Base-by-base conservation (phyloP, 2,113 vertebrate genomes). In the Amblyornis subalaris region DNA sequence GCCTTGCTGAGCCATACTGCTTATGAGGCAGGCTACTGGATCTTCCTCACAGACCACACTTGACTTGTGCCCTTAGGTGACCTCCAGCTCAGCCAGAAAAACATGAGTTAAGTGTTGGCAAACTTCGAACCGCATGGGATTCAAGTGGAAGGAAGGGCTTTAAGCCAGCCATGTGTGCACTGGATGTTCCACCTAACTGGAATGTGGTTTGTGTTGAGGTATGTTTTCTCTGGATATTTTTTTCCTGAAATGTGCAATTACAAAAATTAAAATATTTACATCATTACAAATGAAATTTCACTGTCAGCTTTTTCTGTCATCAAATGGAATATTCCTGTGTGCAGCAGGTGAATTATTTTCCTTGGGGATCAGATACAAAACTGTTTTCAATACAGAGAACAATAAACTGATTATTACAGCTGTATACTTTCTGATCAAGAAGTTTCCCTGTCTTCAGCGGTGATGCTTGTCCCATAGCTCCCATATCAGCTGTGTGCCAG, bases 371-470 rank as follows among this genome's bases (percentile, higher is more conserved):
- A 45, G 96, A 94, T 78, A 99, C 97, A 75, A 99, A 99, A 78
- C 99, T 99, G 98, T 99, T 99, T 98, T 99, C 99, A 14, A 99
- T 98, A 89, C 99, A 99, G 16, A 99, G 98, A 62, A 99, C 98
- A 50, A 99, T 98, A 72, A 98, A 98, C 86, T 97, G 97, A 87
- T 98, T 98, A 72, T 98, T 98, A 47, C 99, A 99, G 98, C 98
- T 99, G 7, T 98, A 98, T 1, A 98, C 96, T 88, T 98, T 98
- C 95, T 99, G 99, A 89, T 98, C 98, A 91, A 99, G 98, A 67
- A 99, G 98, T 77, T 97, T 98, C 42, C 99, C 99, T 0, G 96
- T 98, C 88, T 95, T 97, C 95, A 99, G 98, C 0, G 97, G 98
- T 3, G 99, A 99, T 5, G 99, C 99, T 93, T 99, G 97, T 71